Conservation (phyloP, 2,113 vertebrate genomes). For the Laterallus jamaicensis region DNA sequence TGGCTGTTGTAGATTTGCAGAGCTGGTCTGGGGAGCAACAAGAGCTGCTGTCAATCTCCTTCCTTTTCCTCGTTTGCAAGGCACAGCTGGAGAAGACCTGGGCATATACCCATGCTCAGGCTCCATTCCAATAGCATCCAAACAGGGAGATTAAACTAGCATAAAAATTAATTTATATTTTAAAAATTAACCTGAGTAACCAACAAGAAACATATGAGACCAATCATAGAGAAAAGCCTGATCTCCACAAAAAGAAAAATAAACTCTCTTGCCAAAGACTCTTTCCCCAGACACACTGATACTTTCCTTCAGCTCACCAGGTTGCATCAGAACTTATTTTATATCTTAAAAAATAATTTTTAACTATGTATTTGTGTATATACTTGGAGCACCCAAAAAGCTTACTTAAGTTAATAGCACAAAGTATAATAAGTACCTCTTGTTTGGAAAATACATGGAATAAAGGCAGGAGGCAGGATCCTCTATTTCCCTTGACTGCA, state of each 20-base stretch:
- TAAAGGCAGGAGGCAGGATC: neutral
- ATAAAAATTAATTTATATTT: neutral
- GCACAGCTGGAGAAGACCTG: slow-evolving; percentile 8
- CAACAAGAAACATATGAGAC: neutral
- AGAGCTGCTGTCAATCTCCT: slow-evolving; percentile 48
- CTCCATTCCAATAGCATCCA: neutral
- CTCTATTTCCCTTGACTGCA: neutral
- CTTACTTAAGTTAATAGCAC: neutral
- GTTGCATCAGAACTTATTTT: neutral
- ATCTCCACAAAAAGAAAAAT: neutral
- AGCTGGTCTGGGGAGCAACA: slow-evolving; percentile 39
- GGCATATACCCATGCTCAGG: neutral
- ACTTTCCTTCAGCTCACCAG: neutral
- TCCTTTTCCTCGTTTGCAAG: neutral
- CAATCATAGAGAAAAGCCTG: neutral
- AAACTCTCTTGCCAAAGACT: neutral
- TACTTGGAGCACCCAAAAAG: neutral
- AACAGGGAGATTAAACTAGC: neutral
- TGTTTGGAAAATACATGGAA: neutral
- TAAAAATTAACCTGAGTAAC: neutral
- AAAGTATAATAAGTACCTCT: neutral
- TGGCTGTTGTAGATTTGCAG: slow-evolving; percentile 47
- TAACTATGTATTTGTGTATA: neutral
- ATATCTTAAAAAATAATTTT: neutral
- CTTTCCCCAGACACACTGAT: neutral